phyloP scores from a whole-genome alignment of 2,888 invertebrate species.

The Drosophila neoperkinsi region DNA sequence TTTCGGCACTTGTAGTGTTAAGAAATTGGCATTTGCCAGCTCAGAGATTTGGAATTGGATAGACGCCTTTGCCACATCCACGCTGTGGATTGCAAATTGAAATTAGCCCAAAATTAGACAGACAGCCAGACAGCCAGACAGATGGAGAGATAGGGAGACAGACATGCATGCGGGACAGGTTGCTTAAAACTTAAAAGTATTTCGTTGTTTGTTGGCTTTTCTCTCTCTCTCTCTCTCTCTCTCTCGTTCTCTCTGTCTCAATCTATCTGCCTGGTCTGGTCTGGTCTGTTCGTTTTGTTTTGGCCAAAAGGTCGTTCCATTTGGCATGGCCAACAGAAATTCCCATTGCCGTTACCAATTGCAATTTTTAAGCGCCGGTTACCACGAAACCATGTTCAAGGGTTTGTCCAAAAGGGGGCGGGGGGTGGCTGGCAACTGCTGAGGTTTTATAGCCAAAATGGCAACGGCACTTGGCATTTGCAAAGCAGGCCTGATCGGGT shows the following conservation, averaged over 20 bases:
- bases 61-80: constrained; percentile 25
- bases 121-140: constrained; percentile 28
- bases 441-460: constrained; percentile 23
- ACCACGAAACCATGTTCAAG: constrained; percentile 45
- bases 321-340: constrained; percentile 34
- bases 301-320: constrained; percentile 49
- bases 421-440: neutral
- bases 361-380: constrained; percentile 67
- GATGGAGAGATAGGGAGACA: constrained; percentile 40
- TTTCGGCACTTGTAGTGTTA: constrained; percentile 43
- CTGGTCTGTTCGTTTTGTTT: neutral
- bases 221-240: neutral
- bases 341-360: constrained; percentile 66
- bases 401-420: neutral
- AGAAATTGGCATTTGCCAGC: constrained; percentile 50
- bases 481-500: constrained; percentile 14
- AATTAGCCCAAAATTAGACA: constrained; percentile 71
- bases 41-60: constrained; percentile 54
- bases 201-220: constrained; percentile 10
- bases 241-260: neutral
- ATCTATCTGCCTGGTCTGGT: neutral
- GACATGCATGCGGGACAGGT: constrained; percentile 54
- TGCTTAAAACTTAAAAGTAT: constrained; percentile 39
- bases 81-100: constrained; percentile 63
- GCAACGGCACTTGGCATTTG: constrained; percentile 77